phyloP scores from a whole-genome alignment of 2,797 vertebrate species.

The Paramormyrops hopkinsi region DNA sequence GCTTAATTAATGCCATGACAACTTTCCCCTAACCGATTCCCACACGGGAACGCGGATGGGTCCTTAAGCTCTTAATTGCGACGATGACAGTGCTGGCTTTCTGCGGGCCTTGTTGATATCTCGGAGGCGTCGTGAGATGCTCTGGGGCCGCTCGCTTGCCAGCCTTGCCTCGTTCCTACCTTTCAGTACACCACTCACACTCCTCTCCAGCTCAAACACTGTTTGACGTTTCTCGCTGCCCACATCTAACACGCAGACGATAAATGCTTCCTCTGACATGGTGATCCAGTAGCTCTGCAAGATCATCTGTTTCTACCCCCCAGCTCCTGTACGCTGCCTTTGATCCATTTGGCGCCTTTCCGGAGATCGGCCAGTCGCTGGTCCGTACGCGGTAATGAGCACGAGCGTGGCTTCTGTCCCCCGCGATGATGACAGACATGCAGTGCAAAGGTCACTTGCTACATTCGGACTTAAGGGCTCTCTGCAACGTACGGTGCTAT shows the following conservation, averaged over 20 bases:
- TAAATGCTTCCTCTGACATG: constrained; percentile 9
- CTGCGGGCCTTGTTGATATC: background rate
- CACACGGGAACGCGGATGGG: background rate
- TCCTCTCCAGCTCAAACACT: background rate
- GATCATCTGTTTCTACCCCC: background rate
- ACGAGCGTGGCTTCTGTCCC: background rate
- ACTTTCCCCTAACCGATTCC: background rate
- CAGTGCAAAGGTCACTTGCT: background rate
- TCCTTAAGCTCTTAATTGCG: background rate
- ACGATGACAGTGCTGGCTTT: background rate
- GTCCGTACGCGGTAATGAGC: background rate
- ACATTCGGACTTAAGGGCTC: background rate
- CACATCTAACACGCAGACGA: background rate
- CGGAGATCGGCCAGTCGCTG: background rate
- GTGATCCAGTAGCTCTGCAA: background rate
- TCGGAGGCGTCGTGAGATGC: background rate
- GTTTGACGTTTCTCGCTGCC: constrained; percentile 18
- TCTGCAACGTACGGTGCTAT: background rate
- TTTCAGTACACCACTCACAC: background rate
- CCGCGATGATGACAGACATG: background rate
- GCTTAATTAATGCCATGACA: constrained; percentile 14
- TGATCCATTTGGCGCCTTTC: background rate
- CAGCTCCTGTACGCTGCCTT: background rate
- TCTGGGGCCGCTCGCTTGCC: background rate
- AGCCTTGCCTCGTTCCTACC: background rate